A percentile compares a stretch with the other conserved stretches of the same genome.
These are phyloP conservation scores for Solea senegalensis DNA, from an alignment of 2,113 vertebrate species.

Conservation along the genomic window DNA sequence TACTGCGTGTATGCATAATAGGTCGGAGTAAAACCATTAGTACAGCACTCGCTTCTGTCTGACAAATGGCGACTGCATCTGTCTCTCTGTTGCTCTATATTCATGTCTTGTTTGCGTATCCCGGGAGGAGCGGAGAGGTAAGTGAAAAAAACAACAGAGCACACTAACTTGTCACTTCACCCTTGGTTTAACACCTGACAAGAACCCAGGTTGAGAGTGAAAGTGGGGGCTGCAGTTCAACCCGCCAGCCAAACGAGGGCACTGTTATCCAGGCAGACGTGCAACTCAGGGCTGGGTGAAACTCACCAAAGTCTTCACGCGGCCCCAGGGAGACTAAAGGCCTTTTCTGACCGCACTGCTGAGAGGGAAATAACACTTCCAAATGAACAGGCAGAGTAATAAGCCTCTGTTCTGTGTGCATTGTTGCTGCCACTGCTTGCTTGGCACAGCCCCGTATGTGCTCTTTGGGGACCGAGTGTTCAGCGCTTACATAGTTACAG, in stretches of 20 bases:
- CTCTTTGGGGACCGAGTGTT: conserved; percentile 69
- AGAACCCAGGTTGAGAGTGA: conserved; percentile 32
- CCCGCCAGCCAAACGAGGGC: conserved; percentile 72
- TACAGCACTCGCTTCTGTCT: conserved; percentile 13
- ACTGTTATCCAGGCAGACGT: conserved; percentile 77
- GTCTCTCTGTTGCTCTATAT: conserved; percentile 58
- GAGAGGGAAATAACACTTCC: conserved; percentile 78
- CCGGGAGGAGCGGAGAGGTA: conserved; percentile 56
- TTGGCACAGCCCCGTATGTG: conserved; percentile 59
- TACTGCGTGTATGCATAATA: conserved; percentile 4
- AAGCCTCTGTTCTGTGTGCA: conserved; percentile 70
- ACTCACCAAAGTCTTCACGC: conserved; percentile 53
- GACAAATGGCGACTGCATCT: conserved; percentile 42
- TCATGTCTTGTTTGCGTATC: conserved; percentile 62
- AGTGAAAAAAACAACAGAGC: conserved; percentile 13
- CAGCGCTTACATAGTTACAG: conserved; percentile 62
- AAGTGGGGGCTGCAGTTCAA: conserved; percentile 45
- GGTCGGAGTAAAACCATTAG: conserved; percentile 1
- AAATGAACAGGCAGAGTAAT: conserved; percentile 76
- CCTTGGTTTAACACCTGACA: conserved; percentile 51
- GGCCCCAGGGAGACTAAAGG: conserved; percentile 67
- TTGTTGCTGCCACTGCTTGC: conserved; percentile 65
- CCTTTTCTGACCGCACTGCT: conserved; percentile 76
- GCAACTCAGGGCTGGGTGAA: conserved; percentile 19
- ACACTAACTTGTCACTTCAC: conserved; percentile 47